Evolutionary conservation across 2,113 vertebrate species (phyloP), one percentile per base, ranked within the genome.

Genomic region (Proterorhinus semilunaris): DNA sequence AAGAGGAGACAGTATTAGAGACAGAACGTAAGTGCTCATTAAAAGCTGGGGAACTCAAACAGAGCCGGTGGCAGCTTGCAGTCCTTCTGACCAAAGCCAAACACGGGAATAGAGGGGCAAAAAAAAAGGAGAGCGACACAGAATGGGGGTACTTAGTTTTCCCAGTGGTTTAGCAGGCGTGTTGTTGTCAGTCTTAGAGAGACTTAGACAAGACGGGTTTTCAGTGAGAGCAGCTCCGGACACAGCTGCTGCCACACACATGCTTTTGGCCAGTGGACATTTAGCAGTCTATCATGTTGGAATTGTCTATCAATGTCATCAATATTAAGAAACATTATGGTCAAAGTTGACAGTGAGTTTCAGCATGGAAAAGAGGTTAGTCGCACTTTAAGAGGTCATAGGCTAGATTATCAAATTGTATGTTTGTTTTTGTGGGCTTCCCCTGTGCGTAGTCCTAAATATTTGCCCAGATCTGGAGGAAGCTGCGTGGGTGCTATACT

Each of bases 31-130:
- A 47, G 81, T 82, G 74, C 82, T 90, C 86, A 90, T 89, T 89
- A 87, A 89, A 86, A 85, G 87, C 78, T 86, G 86, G 84, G 85
- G 82, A 87, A 86, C 64, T 87, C 87, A 90, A 90, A 90, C 87
- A 90, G 79, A 81, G 82, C 73, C 57, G 86, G 86, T 71, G 86
- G 89, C 89, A 89, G 89, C 89, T 90, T 86, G 88, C 70, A 62
- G 74, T 59, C 77, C 67, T 70, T 68, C 82, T 76, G 79, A 80
- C 46, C 76, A 53, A 88, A 88, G 85, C 74, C 85, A 90, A 91
- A 90, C 87, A 90, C 45, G 72, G 71, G 47, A 6, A 48, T 48
- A 47, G 80, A 69, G 79, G 48, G 53, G 83, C 78, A 78, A 72
- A 52, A 75, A 78, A 86, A 83, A 77, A 72, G 82, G 72, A 75